A percentile compares a stretch with the other conserved stretches of the same genome.
Evolutionary conservation across 2,888 invertebrate genomes (phyloP).

Genomic region (Athetis lepigone): DNA sequence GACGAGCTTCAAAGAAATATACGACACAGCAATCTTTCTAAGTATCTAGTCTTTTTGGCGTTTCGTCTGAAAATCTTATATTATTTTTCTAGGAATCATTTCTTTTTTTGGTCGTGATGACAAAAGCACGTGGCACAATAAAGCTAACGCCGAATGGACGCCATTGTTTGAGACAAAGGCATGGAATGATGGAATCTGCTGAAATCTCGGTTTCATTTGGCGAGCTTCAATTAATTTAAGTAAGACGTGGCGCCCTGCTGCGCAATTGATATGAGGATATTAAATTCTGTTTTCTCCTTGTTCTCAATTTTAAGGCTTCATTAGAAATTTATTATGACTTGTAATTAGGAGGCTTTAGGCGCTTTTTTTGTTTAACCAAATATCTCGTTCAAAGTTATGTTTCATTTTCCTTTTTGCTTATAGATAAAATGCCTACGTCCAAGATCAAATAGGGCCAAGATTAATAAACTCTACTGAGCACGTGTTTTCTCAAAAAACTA

Average conservation of each 20-base stretch:
- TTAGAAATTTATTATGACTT: slow-evolving; percentile 46
- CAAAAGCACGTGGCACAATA: slow-evolving; percentile 77
- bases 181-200: slow-evolving; percentile 69
- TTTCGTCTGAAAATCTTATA: slow-evolving; percentile 76
- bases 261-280: slow-evolving; percentile 69
- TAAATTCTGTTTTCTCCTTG: slow-evolving; percentile 65
- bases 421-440: no score
- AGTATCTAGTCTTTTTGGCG: slow-evolving; percentile 69
- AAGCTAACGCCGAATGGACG: slow-evolving; percentile 72
- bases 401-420: not conserved
- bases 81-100: slow-evolving; percentile 76
- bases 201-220: slow-evolving; percentile 67
- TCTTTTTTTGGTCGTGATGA: slow-evolving; percentile 70
- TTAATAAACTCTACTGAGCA: no score
- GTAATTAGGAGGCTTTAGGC: slow-evolving; percentile 41
- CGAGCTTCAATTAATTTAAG: slow-evolving; percentile 78
- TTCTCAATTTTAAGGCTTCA: slow-evolving; percentile 50
- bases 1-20: slow-evolving; percentile 75
- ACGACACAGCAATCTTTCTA: slow-evolving; percentile 79
- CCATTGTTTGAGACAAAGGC: slow-evolving; percentile 79
- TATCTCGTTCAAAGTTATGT: not conserved
- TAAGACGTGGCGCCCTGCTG: slow-evolving; percentile 62
- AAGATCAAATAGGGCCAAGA: no score
- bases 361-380: slow-evolving; percentile 3
- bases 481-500: no score